A percentile compares a stretch with the other conserved stretches of the same genome.
Evolutionary conservation across 64 coral and sea anemone genomes (phyloP).

Genomic region (Exaiptasia diaphana): DNA sequence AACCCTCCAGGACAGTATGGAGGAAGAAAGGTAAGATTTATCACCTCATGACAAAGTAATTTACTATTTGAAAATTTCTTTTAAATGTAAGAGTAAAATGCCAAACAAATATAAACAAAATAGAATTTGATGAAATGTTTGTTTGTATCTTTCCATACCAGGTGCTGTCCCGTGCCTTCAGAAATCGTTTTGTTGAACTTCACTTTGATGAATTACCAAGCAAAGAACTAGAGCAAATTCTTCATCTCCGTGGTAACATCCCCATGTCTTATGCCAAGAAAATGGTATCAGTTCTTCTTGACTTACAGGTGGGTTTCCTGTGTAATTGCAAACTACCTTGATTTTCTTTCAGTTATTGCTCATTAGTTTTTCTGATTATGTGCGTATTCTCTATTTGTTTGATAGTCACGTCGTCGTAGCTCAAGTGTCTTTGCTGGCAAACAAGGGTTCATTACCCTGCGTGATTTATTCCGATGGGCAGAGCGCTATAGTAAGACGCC

Average conservation of each 20-base stretch:
- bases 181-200: constrained; percentile 96
- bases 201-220: constrained; percentile 99
- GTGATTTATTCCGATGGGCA: constrained; percentile 93
- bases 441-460: constrained; percentile 83
- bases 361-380: background rate
- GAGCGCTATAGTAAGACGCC: constrained; percentile 87
- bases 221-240: constrained; percentile 79
- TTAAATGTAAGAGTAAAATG: no score
- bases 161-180: constrained; percentile 90
- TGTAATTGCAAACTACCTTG: background rate
- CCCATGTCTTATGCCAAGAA: constrained; percentile 95
- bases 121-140: no score
- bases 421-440: constrained; percentile 92
- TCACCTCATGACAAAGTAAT: no score
- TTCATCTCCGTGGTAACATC: constrained; percentile 77
- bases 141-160: no score
- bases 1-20: constrained; percentile 98
- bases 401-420: constrained; percentile 65
- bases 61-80: no score
- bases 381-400: background rate
- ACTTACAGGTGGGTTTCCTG: constrained; percentile 64
- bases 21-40: constrained; percentile 79
- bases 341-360: background rate
- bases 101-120: no score
- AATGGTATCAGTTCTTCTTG: constrained; percentile 77